These are phyloP conservation scores for Vollenhovia emeryi DNA, from an alignment of 1,140 invertebrate species.

Conservation along the genomic window DNA sequence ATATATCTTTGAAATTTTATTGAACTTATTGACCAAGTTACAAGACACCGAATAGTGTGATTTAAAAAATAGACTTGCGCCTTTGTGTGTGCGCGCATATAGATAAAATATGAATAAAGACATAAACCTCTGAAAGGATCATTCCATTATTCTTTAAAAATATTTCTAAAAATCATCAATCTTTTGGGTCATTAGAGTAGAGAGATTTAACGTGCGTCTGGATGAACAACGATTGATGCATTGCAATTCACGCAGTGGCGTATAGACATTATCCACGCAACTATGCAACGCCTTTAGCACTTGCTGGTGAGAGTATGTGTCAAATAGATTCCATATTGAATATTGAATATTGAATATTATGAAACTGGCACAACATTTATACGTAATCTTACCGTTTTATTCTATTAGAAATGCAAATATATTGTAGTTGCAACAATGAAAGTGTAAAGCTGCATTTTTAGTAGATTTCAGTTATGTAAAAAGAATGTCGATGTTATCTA, in stretches of 20 bases:
- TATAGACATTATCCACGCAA: not conserved
- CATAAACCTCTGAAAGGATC: not conserved
- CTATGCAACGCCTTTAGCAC: not conserved
- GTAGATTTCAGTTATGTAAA: not conserved
- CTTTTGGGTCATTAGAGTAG: not conserved
- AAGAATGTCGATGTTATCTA: not conserved
- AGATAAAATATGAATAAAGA: not conserved
- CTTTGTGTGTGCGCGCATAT: too few species aligned
- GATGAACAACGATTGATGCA: not conserved
- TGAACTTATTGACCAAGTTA: not conserved
- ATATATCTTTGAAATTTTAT: slow-evolving; percentile 20
- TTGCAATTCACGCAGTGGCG: not conserved
- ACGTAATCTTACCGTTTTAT: not conserved
- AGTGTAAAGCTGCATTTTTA: not conserved
- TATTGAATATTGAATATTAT: not conserved
- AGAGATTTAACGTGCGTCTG: not conserved
- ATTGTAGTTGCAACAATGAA: not conserved
- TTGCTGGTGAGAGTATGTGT: not conserved
- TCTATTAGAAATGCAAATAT: not conserved
- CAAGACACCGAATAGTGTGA: not conserved
- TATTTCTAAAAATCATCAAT: not conserved
- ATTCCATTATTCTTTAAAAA: not conserved
- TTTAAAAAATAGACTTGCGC: too few species aligned
- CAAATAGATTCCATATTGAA: not conserved
- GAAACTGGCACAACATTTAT: not conserved